Base-by-base conservation (phyloP, 2,797 vertebrate species). In the Acanthurus lineatus region DNA sequence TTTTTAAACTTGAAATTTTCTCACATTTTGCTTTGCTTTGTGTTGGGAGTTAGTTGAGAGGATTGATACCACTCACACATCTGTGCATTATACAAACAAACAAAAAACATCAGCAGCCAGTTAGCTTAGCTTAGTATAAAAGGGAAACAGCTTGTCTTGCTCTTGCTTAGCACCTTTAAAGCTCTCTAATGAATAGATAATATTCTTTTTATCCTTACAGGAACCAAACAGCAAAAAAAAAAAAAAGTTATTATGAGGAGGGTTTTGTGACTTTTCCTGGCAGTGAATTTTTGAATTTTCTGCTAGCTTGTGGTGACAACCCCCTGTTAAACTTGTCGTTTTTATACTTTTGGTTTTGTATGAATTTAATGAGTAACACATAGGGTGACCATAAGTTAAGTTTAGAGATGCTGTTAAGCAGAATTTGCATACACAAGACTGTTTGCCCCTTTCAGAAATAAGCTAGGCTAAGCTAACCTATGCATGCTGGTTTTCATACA, bases 61-160 rank as follows among this genome's bases (percentile, higher is more conserved):
- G 19, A 53, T 38, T 2, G 42, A 63, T 6, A 66, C 14, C 14
- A 58, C 3, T 28, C 51, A 20, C 22, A 49, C 12, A 14, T 35
- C 32, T 35, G 32, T 35, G 32, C 32, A 35, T 35, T 35, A 35
- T 35, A 35, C 6, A 35, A 35, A 35, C 5, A 35, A 35, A 35
- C 32, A 35, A 35, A 35, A 35, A 35, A 35, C 15, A 20, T 19
- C 54, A 75, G 20, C 2, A 22, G 48, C 19, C 19, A 28, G 16
- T 72, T 78, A 78, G 61, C 61, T 54, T 79, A 47, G 58, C 58
- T 68, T 52, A 57, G 56, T 45, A 53, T 22, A 19, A 38, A 16
- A 19, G 19, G 28, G 47, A 76, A 68, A 22, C 20, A 9, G 54
- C 9, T 49, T 32, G 51, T 2, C 17, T 28, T 35, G 32, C 32